phyloP scores from a whole-genome alignment of 2,888 invertebrate species.

The Leptopilina drosophilae region DNA sequence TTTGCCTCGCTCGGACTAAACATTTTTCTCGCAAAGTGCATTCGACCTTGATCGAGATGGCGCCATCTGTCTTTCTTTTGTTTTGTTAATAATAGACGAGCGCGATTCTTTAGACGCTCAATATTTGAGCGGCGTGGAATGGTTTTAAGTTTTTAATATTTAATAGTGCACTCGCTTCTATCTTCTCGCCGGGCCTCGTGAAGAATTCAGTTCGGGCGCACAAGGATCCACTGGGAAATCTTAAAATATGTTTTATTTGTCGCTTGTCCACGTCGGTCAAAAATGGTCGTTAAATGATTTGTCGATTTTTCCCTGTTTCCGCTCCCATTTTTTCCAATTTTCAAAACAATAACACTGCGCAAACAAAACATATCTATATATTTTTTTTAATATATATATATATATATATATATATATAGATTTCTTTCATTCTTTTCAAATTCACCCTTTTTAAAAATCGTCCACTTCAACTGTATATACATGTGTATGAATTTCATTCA shows the following conservation, averaged over 20 bases:
- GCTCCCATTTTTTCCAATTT: no score
- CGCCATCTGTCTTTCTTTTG: constrained; percentile 9
- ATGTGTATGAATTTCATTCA: no score
- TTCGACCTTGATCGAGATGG: constrained; percentile 26
- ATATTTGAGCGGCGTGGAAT: constrained; percentile 71
- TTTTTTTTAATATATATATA: no score
- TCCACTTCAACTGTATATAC: no score
- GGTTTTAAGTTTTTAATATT: constrained; percentile 76
- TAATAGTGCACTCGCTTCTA: constrained; percentile 66
- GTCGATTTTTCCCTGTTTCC: constrained; percentile 1
- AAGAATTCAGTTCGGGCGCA: constrained; percentile 65
- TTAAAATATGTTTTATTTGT: constrained; percentile 74
- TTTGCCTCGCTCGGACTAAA: no score
- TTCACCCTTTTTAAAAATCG: no score
- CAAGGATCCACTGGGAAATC: constrained; percentile 72
- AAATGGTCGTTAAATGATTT: constrained; percentile 64
- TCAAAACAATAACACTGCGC: no score
- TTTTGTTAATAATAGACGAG: constrained; percentile 61
- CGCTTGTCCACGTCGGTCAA: constrained; percentile 59
- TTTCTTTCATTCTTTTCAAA: no score
- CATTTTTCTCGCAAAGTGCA: background rate
- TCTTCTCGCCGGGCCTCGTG: constrained; percentile 60
- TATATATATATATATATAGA: no score
- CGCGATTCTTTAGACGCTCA: constrained; percentile 69
- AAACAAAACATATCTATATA: no score